phyloP scores from a whole-genome alignment of 2,797 vertebrate species.

The Brotula barbata region DNA sequence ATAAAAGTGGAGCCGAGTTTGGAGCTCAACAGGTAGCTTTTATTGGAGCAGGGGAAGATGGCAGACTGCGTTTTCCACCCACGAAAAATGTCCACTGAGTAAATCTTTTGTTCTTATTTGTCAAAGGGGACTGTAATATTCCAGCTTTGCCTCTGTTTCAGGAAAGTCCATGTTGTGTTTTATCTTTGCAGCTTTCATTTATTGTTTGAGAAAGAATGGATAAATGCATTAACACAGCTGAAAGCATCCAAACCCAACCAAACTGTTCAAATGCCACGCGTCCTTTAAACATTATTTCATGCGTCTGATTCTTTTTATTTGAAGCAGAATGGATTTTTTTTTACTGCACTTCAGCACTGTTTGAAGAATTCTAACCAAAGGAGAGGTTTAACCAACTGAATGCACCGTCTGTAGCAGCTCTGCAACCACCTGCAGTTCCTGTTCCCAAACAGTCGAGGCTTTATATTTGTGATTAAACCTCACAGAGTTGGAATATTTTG shows the following conservation, averaged over 20 bases:
- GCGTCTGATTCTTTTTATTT: too few species aligned
- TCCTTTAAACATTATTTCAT: too few species aligned
- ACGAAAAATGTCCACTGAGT: not conserved
- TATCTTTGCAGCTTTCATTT: too few species aligned
- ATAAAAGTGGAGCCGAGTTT: slow-evolving; percentile 19
- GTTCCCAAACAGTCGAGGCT: slow-evolving; percentile 59
- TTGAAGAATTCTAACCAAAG: slow-evolving; percentile 36
- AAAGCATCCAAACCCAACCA: too few species aligned
- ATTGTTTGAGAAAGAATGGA: too few species aligned
- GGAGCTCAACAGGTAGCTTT: slow-evolving; percentile 62
- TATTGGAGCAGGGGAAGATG: not conserved
- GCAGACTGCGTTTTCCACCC: too few species aligned
- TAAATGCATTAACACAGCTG: too few species aligned
- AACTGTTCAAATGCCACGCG: too few species aligned
- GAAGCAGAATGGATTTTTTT: not conserved
- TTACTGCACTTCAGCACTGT: slow-evolving; percentile 10
- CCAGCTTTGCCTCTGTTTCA: not conserved
- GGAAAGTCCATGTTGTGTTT: too few species aligned
- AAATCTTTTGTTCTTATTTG: not conserved
- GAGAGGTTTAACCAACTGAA: slow-evolving; percentile 63
- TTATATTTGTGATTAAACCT: slow-evolving; percentile 43
- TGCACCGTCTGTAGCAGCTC: slow-evolving; percentile 66
- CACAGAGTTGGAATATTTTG: not conserved
- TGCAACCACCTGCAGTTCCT: slow-evolving; percentile 68
- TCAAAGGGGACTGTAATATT: too few species aligned